Percentiles rank a stretch among this genome's conserved stretches.
phyloP scores from a whole-genome alignment of 2,888 invertebrate species.

The Acrocyrtus sp. region DNA sequence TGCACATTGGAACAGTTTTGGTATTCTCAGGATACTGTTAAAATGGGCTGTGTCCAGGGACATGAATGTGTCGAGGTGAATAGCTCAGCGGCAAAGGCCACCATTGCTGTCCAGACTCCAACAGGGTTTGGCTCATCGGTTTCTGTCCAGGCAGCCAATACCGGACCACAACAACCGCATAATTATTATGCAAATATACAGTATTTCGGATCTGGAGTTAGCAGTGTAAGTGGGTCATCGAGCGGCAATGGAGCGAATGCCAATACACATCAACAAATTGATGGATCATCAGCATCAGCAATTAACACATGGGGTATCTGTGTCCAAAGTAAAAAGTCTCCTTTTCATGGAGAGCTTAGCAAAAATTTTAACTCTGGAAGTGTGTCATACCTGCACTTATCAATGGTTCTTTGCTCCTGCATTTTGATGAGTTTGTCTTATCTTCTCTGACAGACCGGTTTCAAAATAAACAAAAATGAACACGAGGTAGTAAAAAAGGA shows the following conservation, averaged over 20 bases:
- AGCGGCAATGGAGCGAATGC: not conserved
- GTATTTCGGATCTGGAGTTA: conserved; percentile 30
- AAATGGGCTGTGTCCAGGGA: conserved; percentile 16
- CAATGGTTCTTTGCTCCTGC: too few relatives aligned
- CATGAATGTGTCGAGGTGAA: conserved; percentile 13
- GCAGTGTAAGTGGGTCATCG: not conserved
- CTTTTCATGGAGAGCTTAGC: conserved; percentile 2
- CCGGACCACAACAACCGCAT: not conserved
- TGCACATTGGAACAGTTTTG: conserved; percentile 23
- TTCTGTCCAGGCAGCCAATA: not conserved
- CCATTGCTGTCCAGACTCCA: not conserved
- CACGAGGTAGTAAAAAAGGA: too few relatives aligned
- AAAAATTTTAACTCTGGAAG: not conserved
- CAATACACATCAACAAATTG: not conserved
- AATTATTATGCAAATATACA: not conserved
- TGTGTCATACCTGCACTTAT: too few relatives aligned
- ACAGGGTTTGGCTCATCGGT: conserved; percentile 4
- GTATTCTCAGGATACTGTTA: conserved; percentile 4
- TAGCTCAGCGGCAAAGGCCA: not conserved
- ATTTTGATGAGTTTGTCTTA: too few relatives aligned
- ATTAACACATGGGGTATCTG: conserved; percentile 31
- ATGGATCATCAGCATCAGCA: not conserved
- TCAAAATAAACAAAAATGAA: too few relatives aligned
- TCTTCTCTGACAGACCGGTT: too few relatives aligned
- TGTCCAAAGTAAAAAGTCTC: not conserved